Evolutionary conservation across 2,797 vertebrate species (phyloP).

Genomic region (Ctenopoma kingsleyae): DNA sequence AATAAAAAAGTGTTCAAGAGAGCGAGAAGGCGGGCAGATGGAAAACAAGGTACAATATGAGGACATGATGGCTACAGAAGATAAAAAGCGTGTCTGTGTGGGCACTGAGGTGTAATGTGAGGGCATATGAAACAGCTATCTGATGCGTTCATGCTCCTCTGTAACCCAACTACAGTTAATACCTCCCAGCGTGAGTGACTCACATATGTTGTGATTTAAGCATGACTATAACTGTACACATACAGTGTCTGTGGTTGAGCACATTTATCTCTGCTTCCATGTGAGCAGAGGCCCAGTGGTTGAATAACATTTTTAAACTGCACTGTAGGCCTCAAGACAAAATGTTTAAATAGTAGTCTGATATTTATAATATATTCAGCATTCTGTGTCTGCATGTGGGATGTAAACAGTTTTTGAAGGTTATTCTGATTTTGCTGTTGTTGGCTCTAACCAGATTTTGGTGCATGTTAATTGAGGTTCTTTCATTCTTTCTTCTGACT

Average conservation of each 20-base stretch:
- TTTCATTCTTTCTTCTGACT: not conserved
- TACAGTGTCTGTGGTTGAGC: conserved; percentile 1
- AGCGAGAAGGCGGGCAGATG: conserved; percentile 43
- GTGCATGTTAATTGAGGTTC: not conserved
- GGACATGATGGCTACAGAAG: conserved; percentile 44
- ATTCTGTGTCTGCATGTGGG: not conserved
- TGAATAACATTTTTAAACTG: not conserved
- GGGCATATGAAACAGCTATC: conserved; percentile 60
- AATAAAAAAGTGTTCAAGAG: conserved; percentile 32
- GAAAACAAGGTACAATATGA: conserved; percentile 54
- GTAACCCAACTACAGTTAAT: conserved; percentile 27
- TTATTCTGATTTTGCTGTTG: not conserved
- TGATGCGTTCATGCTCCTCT: conserved; percentile 40
- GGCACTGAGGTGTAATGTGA: conserved; percentile 57
- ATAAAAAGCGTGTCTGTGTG: conserved; percentile 48
- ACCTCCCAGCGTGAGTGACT: conserved; percentile 8
- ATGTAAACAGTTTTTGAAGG: not conserved
- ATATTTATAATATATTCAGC: not conserved
- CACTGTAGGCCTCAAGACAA: not conserved
- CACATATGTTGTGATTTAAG: conserved; percentile 38
- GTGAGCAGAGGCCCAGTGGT: not conserved
- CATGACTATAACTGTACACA: conserved; percentile 12
- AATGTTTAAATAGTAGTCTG: not conserved
- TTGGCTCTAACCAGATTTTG: not conserved
- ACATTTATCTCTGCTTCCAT: not conserved